Evolutionary conservation across 2,888 invertebrate species (phyloP).

Genomic region (Cerceris ruficornis): DNA sequence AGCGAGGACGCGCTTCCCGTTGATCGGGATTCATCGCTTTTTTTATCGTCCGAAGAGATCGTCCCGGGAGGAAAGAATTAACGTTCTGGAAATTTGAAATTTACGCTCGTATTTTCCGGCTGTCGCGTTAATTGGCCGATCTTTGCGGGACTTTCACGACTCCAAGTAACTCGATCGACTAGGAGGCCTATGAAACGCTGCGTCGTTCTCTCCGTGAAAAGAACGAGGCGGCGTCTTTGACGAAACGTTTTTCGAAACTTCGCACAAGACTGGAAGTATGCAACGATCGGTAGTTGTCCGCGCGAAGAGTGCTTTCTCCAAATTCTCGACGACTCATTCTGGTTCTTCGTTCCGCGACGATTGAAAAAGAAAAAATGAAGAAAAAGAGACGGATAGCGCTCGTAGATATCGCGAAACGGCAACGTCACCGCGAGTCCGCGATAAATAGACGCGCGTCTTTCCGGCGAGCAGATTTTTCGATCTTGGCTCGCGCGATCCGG

Average conservation of each 20-base stretch:
- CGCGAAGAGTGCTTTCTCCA: neutral
- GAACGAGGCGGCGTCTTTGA: too few species aligned
- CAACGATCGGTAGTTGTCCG: neutral
- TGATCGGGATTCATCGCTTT: neutral
- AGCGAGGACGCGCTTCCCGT: too few species aligned
- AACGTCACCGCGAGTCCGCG: conserved; percentile 2
- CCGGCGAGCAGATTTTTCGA: conserved; percentile 33
- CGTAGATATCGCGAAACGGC: conserved; percentile 19
- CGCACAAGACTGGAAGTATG: too few species aligned
- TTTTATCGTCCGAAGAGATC: neutral
- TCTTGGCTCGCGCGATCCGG: conserved; percentile 8
- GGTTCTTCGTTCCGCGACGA: neutral
- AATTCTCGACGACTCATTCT: neutral
- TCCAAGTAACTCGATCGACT: neutral
- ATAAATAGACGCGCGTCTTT: conserved; percentile 43
- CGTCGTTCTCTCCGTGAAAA: neutral
- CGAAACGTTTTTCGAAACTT: too few species aligned
- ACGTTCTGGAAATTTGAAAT: too few species aligned
- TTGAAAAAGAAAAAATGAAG: neutral
- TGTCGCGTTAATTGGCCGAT: neutral
- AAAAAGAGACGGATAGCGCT: neutral
- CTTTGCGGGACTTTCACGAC: neutral
- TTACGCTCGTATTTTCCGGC: too few species aligned
- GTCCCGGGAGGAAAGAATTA: neutral
- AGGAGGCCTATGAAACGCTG: too few species aligned